These are phyloP conservation scores for Ephestia elutella DNA, from an alignment of 1,140 invertebrate species.

Conservation along the genomic window DNA sequence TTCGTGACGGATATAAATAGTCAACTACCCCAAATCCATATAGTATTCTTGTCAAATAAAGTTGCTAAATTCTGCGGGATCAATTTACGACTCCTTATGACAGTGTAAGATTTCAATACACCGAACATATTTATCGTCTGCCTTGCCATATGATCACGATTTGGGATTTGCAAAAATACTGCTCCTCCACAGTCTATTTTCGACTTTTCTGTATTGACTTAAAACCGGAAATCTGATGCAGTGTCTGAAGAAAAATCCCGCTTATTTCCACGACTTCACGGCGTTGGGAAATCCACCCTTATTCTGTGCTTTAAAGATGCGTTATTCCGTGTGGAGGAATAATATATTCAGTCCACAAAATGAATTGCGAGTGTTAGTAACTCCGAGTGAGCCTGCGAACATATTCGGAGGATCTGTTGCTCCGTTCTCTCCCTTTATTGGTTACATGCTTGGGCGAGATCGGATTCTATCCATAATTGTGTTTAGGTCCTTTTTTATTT, in stretches of 20 bases:
- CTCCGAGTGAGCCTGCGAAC: conserved; percentile 68
- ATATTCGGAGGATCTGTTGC: conserved; percentile 70
- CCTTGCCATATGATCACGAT: conserved; percentile 57
- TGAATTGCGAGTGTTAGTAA: conserved; percentile 73
- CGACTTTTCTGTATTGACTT: conserved; percentile 30
- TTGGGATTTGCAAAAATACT: conserved; percentile 59
- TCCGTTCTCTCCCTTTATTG: conserved; percentile 59
- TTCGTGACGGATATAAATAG: background rate
- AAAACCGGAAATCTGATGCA: conserved; percentile 42
- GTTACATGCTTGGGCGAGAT: conserved; percentile 41
- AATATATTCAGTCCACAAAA: conserved; percentile 73
- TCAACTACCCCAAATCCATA: background rate
- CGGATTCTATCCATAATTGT: conserved; percentile 40
- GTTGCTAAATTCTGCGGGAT: conserved; percentile 30
- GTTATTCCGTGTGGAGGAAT: conserved; percentile 41
- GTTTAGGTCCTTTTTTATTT: conserved; percentile 46
- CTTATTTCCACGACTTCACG: conserved; percentile 45
- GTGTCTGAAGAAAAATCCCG: conserved; percentile 32
- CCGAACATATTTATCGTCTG: conserved; percentile 57
- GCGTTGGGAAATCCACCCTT: conserved; percentile 39
- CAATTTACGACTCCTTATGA: conserved; percentile 52
- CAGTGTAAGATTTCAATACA: conserved; percentile 59
- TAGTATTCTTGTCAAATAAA: conserved; percentile 24
- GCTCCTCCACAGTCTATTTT: conserved; percentile 28
- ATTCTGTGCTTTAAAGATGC: conserved; percentile 33